Evolutionary conservation across 2,797 vertebrate genomes (phyloP).

Genomic region (Anolis apletophallus): DNA sequence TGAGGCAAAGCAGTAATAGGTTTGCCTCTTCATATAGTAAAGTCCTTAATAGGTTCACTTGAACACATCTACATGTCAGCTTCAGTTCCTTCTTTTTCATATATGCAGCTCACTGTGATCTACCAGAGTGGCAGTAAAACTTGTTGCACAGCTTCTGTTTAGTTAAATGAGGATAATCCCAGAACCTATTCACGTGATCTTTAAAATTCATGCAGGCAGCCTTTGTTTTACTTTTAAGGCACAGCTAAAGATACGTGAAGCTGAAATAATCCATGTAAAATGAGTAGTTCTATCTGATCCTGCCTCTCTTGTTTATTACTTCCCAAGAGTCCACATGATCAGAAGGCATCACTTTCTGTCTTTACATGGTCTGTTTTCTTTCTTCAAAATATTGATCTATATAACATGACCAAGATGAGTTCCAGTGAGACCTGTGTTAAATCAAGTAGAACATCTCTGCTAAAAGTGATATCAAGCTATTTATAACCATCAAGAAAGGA

Average conservation of each 20-base stretch:
- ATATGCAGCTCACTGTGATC: not conserved
- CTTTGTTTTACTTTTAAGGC: not conserved
- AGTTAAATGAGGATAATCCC: not conserved
- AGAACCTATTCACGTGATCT: not conserved
- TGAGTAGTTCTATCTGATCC: not conserved
- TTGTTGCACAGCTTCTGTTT: not conserved
- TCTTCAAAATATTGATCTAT: not conserved
- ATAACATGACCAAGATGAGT: not conserved
- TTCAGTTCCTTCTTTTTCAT: not conserved
- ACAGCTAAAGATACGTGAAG: not conserved
- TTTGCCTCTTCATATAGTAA: too few relatives aligned
- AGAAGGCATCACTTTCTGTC: not conserved
- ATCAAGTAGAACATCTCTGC: not conserved
- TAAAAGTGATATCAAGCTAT: not conserved
- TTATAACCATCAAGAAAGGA: constrained; percentile 7
- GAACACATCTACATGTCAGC: not conserved
- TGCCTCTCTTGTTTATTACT: not conserved
- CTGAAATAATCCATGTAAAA: not conserved
- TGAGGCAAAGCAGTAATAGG: too few relatives aligned
- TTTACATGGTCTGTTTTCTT: not conserved
- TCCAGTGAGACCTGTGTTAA: not conserved
- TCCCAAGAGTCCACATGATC: accelerated
- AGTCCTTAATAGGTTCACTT: not conserved
- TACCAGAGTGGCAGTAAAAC: not conserved
- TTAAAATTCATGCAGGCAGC: not conserved